Percentiles rank a stretch among this genome's conserved stretches.
phyloP scores from a whole-genome alignment of 1,140 invertebrate species.

The Maniola jurtina region DNA sequence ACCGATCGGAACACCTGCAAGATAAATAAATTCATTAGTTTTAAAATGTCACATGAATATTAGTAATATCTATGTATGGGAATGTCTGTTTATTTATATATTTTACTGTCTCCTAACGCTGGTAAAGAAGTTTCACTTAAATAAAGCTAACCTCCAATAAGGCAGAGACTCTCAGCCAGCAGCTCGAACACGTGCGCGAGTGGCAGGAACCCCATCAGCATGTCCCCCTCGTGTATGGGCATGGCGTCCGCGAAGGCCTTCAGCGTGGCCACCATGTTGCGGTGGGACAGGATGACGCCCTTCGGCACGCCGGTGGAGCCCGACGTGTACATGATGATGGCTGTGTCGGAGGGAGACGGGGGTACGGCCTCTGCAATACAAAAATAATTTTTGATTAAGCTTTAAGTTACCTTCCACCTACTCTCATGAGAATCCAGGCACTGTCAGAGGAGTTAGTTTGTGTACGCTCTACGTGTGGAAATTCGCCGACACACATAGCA shows the following conservation, averaged over 20 bases:
- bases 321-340: constrained; percentile 98
- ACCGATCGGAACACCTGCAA: constrained; percentile 93
- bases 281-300: constrained; percentile 92
- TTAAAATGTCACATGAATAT: not conserved
- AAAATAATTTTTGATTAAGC: not conserved
- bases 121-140: not conserved
- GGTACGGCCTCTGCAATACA: constrained; percentile 71
- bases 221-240: constrained; percentile 85
- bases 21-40: no score
- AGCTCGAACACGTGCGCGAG: constrained; percentile 98
- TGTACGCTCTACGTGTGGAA: no score
- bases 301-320: constrained; percentile 96
- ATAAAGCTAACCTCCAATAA: constrained; percentile 77
- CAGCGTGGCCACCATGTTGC: constrained; percentile 93
- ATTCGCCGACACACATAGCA: no score
- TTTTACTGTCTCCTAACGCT: no score
- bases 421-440: no score
- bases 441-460: no score
- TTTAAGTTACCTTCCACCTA: no score
- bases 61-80: no score
- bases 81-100: no score
- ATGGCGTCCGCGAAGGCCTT: constrained; percentile 92
- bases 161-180: constrained; percentile 86
- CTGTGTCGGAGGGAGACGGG: constrained; percentile 87
- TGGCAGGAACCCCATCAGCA: constrained; percentile 97